Evolutionary conservation across 2,113 vertebrate genomes (phyloP).

Genomic region (Petromus typicus): DNA sequence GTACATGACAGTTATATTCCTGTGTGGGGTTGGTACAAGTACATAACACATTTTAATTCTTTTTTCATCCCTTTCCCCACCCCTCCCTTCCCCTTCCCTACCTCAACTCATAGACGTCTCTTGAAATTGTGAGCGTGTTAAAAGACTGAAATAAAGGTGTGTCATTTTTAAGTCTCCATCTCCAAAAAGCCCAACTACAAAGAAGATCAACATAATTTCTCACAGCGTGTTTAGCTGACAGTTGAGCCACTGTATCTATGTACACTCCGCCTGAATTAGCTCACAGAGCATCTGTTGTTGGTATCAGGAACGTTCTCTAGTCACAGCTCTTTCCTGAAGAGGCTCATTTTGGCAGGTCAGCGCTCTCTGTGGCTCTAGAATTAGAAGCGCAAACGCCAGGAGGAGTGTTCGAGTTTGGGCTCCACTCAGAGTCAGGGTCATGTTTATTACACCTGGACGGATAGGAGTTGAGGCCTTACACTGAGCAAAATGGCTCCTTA

Average conservation of each 20-base stretch:
- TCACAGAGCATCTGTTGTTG: slow-evolving; percentile 76
- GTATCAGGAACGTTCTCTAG: slow-evolving; percentile 68
- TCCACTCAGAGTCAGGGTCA: not conserved
- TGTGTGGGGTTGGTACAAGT: not conserved
- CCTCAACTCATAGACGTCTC: slow-evolving; percentile 48
- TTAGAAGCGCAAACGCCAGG: not conserved
- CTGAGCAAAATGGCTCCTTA: not conserved
- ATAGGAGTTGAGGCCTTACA: not conserved
- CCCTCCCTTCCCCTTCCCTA: not conserved
- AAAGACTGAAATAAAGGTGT: slow-evolving; percentile 43
- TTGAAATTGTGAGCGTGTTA: slow-evolving; percentile 63
- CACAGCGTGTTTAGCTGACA: slow-evolving; percentile 58
- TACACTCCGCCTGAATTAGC: slow-evolving; percentile 75
- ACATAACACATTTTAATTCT: not conserved
- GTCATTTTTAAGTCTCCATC: slow-evolving; percentile 63
- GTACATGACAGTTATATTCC: too few species aligned
- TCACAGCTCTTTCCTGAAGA: slow-evolving; percentile 68
- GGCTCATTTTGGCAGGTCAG: slow-evolving; percentile 60
- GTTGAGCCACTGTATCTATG: slow-evolving; percentile 49
- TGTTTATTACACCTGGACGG: not conserved
- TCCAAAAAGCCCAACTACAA: slow-evolving; percentile 43
- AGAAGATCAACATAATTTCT: slow-evolving; percentile 61
- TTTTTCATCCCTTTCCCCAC: not conserved
- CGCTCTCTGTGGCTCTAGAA: not conserved
- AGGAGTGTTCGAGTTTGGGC: not conserved